Evolutionary conservation across 1,140 invertebrate species (phyloP).

Genomic region (Choristoneura fumiferana): DNA sequence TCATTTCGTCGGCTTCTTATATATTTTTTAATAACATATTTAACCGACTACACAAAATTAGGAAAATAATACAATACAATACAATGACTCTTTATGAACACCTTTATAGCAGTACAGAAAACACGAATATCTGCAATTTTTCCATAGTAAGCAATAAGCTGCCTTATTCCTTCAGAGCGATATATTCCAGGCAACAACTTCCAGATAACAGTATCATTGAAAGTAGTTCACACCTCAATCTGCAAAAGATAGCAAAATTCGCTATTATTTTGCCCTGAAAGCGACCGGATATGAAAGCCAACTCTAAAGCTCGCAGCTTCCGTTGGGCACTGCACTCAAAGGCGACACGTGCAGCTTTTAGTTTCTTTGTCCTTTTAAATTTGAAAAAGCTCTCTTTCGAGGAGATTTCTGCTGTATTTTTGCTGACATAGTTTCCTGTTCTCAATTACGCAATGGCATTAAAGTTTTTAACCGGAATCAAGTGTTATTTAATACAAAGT

Average conservation of each 20-base stretch:
- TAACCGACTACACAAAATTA: too few species aligned
- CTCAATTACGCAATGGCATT: neutral
- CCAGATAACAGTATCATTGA: too few species aligned
- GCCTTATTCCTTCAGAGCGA: too few species aligned
- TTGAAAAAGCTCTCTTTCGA: conserved; percentile 29
- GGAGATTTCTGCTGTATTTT: conserved; percentile 19
- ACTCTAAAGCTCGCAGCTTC: conserved; percentile 34
- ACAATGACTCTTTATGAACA: too few species aligned
- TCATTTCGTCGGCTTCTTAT: too few species aligned
- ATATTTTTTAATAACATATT: too few species aligned
- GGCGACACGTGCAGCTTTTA: conserved; percentile 43
- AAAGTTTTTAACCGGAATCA: neutral
- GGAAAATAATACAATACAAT: too few species aligned
- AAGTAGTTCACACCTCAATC: too few species aligned
- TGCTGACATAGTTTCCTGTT: conserved; percentile 12
- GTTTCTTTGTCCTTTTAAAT: conserved; percentile 49
- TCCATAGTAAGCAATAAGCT: too few species aligned
- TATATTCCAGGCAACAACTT: too few species aligned
- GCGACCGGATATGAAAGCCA: conserved; percentile 43
- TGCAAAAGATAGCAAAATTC: conserved; percentile 9
- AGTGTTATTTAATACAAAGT: neutral
- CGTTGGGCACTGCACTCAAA: conserved; percentile 31
- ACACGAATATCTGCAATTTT: too few species aligned
- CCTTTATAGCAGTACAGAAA: too few species aligned
- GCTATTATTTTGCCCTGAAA: conserved; percentile 36